Conservation (phyloP, 2,113 vertebrate genomes). For the Acinonyx jubatus region DNA sequence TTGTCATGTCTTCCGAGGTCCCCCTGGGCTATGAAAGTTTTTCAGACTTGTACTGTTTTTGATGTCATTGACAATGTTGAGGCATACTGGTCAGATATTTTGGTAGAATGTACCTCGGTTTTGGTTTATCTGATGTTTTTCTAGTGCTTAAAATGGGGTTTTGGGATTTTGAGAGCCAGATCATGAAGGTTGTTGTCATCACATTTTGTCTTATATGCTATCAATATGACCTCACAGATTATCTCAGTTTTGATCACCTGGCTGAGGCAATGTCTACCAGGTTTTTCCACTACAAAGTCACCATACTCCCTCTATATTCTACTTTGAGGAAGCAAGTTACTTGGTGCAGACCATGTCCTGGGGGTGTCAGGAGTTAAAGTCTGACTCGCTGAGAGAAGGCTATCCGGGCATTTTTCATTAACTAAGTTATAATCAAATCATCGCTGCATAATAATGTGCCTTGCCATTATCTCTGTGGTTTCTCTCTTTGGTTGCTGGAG, state of each 20-base stretch:
- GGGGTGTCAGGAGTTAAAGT: not conserved
- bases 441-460: not conserved
- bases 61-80: not conserved
- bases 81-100: not conserved
- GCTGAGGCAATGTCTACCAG: not conserved
- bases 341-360: not conserved
- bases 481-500: constrained; percentile 9
- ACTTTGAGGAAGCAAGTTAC: not conserved
- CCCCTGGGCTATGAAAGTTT: not conserved
- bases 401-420: not conserved
- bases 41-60: not conserved
- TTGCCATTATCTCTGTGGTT: not conserved
- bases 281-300: not conserved
- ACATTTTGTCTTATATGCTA: not conserved
- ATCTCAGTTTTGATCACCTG: not conserved
- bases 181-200: not conserved
- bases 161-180: not conserved
- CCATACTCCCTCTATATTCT: not conserved
- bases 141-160: not conserved
- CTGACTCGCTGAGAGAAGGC: not conserved
- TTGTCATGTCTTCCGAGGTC: not conserved
- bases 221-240: not conserved
- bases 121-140: not conserved
- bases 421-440: not conserved
- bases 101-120: not conserved